A percentile compares a stretch with the other conserved stretches of the same genome.
These are phyloP conservation scores for Cataglyphis rosenhaueri DNA, from an alignment of 2,888 invertebrate species.

Conservation along the genomic window DNA sequence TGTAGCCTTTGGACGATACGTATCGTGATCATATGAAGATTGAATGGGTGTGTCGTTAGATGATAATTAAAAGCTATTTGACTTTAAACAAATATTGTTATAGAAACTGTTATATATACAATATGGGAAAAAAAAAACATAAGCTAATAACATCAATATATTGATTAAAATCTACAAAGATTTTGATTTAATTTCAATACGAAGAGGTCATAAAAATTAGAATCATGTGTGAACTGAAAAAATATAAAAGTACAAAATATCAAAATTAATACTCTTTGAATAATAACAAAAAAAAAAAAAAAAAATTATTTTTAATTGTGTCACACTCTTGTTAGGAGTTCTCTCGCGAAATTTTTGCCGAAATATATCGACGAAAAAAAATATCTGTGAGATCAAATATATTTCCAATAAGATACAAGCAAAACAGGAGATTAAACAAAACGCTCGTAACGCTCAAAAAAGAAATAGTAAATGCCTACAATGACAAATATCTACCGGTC, in stretches of 20 bases:
- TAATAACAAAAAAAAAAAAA: constrained; percentile 4
- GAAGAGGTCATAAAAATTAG: neutral
- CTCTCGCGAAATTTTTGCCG: constrained; percentile 4
- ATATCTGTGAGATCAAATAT: constrained; percentile 39
- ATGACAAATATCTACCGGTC: constrained; percentile 41
- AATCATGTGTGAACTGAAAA: neutral
- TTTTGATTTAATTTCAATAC: neutral
- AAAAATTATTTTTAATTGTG: neutral
- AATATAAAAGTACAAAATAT: constrained; percentile 16
- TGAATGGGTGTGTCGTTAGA: neutral
- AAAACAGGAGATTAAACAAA: constrained; percentile 17
- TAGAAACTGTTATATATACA: neutral
- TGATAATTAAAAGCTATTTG: constrained; percentile 26
- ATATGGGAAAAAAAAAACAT: neutral
- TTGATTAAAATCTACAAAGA: neutral
- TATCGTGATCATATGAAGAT: constrained; percentile 23
- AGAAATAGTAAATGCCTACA: constrained; percentile 43
- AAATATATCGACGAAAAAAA: constrained; percentile 25
- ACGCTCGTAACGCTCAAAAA: constrained; percentile 8
- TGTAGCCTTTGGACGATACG: constrained; percentile 12
- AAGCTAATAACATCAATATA: constrained; percentile 1
- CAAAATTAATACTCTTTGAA: constrained; percentile 13
- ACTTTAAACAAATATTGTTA: neutral
- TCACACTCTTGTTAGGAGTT: neutral
- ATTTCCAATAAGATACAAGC: constrained; percentile 24